A percentile compares a stretch with the other conserved stretches of the same genome.
Conservation (phyloP, 1,140 invertebrate species). For the Pseudomyrmex concolor region DNA sequence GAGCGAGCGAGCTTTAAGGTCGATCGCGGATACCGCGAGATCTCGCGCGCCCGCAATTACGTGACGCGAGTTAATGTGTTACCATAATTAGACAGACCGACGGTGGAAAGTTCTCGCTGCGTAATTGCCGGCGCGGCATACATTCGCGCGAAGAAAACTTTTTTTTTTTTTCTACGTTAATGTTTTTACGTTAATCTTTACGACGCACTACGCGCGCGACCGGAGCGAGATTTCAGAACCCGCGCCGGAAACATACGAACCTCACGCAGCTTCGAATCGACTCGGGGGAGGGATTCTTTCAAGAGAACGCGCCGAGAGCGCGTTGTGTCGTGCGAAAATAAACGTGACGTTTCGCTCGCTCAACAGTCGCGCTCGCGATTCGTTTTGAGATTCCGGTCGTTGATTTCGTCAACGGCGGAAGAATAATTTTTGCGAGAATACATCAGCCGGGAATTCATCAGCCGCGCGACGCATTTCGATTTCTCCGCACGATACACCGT, state of each 20-base stretch:
- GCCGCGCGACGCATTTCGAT: slow-evolving; percentile 42
- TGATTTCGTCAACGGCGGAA: slow-evolving; percentile 48
- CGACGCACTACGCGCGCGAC: slow-evolving; percentile 25
- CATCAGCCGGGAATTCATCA: slow-evolving; percentile 13
- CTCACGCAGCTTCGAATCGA: slow-evolving; percentile 58
- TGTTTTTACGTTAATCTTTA: slow-evolving; percentile 68
- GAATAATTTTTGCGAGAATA: slow-evolving; percentile 41
- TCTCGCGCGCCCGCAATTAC: slow-evolving; percentile 49
- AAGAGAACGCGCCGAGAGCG: slow-evolving; percentile 6
- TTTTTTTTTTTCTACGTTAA: slow-evolving; percentile 11
- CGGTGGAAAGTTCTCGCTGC: slow-evolving; percentile 63
- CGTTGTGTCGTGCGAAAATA: slow-evolving; percentile 39
- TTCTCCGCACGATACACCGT: slow-evolving; percentile 23
- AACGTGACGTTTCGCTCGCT: slow-evolving; percentile 50
- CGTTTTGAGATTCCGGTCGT: slow-evolving; percentile 27
- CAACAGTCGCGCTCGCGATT: too few species aligned
- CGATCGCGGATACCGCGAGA: slow-evolving; percentile 35
- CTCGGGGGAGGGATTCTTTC: slow-evolving; percentile 18
- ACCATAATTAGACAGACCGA: slow-evolving; percentile 64
- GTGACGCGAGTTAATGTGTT: slow-evolving; percentile 62
- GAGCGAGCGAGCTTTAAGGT: slow-evolving; percentile 15
- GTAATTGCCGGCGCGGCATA: slow-evolving; percentile 55
- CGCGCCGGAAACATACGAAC: slow-evolving; percentile 49
- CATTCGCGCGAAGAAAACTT: slow-evolving; percentile 43
- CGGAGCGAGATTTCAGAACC: slow-evolving; percentile 3